Evolutionary conservation across 64 coral and sea anemone species (phyloP), one percentile per base, ranked within the genome.

Genomic region (Pocillopora verrucosa): DNA sequence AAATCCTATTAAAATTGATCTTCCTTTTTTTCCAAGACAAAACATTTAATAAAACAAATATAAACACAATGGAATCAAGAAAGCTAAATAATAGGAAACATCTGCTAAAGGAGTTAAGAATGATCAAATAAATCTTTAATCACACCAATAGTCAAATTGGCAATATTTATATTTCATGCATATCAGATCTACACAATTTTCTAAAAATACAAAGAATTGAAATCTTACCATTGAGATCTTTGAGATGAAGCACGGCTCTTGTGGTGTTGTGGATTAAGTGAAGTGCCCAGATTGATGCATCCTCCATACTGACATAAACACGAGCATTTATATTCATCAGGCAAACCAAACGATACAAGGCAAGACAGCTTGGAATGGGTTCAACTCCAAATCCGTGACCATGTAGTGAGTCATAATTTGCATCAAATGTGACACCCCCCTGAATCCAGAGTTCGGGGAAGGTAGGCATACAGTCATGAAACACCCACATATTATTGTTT

Each of bases 321-420:
- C 83, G 64, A 0, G 91, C 84, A 90, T 90, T 92, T 19, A 98
- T 80, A 75, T 98, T 94, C 81, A 95, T 73, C 22, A 98, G 84
- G 80, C 96, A 98, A 68, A 98, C 82, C 37, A 98, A 60, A 19
- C 96, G 87, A 74, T 98, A 98, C 20, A 98, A 76, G 17, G 91
- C 94, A 41, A 98, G 91, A 59, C 93, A 95, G 67, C 93, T 95
- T 80, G 96, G 96, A 78, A 98, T 98, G 36, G 93, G 85, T 81
- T 93, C 92, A 75, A 90, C 73, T 1, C 72, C 60, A 30, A 79
- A 86, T 24, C 90, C 90, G 86, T 92, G 90, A 9, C 75, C 72
- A 60, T 68, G 59, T 34, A 90, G 25, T 79, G 72, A 56, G 80
- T 84, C 62, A 13, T 38, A 68, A 37, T 68, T 37, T 13, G 34